phyloP scores from a whole-genome alignment of 2,113 vertebrate genomes.

The Neodontobutis hainanensis region DNA sequence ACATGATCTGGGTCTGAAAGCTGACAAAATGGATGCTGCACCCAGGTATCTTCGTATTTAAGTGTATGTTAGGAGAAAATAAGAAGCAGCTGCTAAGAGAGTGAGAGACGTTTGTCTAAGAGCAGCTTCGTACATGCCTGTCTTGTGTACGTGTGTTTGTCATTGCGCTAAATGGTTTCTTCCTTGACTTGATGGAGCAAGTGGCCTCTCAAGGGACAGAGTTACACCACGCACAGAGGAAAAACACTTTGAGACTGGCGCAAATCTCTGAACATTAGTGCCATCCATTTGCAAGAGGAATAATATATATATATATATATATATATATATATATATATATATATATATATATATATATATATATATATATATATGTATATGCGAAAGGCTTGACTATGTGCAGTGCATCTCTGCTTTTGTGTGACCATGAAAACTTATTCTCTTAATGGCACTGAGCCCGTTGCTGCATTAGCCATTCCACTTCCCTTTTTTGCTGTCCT shows the following conservation, averaged over 20 bases:
- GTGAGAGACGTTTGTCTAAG: constrained; percentile 71
- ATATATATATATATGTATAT: background rate
- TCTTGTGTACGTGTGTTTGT: constrained; percentile 63
- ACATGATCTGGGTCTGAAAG: constrained; percentile 80
- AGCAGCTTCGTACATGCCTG: constrained; percentile 67
- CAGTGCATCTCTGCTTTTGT: constrained; percentile 48
- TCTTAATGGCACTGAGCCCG: constrained; percentile 65
- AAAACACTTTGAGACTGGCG: constrained; percentile 57
- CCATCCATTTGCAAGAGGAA: constrained; percentile 64
- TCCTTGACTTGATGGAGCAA: constrained; percentile 75
- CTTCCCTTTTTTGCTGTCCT: constrained; percentile 58
- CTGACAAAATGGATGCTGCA: constrained; percentile 80
- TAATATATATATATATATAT: constrained; percentile 46
- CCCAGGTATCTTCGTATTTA: constrained; percentile 61
- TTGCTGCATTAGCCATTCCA: constrained; percentile 58
- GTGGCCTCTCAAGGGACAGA: constrained; percentile 68
- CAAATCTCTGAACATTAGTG: constrained; percentile 67
- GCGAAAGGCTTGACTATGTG: constrained; percentile 23
- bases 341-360: background rate
- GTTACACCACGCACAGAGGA: constrained; percentile 59
- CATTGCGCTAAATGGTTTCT: constrained; percentile 76
- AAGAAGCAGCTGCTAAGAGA: constrained; percentile 43
- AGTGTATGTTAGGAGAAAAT: constrained; percentile 57
- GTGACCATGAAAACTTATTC: constrained; percentile 69
- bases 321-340: no score